phyloP scores from a whole-genome alignment of 2,888 invertebrate genomes.

The Neoascia interrupta region DNA sequence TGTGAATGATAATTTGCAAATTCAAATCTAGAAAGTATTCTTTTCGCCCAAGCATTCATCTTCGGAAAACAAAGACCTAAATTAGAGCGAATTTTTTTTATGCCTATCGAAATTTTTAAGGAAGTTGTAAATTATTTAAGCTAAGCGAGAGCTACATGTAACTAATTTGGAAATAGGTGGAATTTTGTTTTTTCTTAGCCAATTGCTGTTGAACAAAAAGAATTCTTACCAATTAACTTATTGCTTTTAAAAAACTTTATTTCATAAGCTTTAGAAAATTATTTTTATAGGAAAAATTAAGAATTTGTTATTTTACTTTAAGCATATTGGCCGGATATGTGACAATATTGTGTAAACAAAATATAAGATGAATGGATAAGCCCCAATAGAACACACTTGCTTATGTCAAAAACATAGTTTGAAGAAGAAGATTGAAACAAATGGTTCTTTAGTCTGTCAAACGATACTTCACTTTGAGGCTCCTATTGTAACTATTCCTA shows the following conservation, averaged over 20 bases:
- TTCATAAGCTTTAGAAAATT: conserved; percentile 61
- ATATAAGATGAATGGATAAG: conserved; percentile 14
- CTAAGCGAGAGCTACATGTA: not conserved
- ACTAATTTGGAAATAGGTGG: conserved; percentile 31
- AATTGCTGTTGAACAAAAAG: conserved; percentile 53
- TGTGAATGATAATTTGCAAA: conserved; percentile 42
- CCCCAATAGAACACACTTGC: conserved; percentile 1
- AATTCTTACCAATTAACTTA: conserved; percentile 57
- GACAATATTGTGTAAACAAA: conserved; percentile 43
- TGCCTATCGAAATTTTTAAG: conserved; percentile 20
- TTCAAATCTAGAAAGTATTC: conserved; percentile 58
- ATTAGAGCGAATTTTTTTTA: conserved; percentile 10
- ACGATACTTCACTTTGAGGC: conserved; percentile 50
- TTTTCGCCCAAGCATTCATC: conserved; percentile 41
- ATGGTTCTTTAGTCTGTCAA: conserved; percentile 3
- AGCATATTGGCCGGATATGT: conserved; percentile 57
- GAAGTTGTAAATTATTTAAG: conserved; percentile 40
- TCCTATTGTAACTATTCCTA: conserved; percentile 58
- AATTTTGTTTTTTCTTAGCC: conserved; percentile 52
- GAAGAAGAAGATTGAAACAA: not conserved
- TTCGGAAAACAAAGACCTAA: conserved; percentile 41
- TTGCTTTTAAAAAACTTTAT: conserved; percentile 46
- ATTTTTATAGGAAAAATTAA: conserved; percentile 45
- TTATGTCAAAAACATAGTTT: not conserved
- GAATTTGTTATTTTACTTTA: conserved; percentile 37